Conservation (phyloP, 2,797 vertebrate genomes). For the Pangasius krempfi region DNA sequence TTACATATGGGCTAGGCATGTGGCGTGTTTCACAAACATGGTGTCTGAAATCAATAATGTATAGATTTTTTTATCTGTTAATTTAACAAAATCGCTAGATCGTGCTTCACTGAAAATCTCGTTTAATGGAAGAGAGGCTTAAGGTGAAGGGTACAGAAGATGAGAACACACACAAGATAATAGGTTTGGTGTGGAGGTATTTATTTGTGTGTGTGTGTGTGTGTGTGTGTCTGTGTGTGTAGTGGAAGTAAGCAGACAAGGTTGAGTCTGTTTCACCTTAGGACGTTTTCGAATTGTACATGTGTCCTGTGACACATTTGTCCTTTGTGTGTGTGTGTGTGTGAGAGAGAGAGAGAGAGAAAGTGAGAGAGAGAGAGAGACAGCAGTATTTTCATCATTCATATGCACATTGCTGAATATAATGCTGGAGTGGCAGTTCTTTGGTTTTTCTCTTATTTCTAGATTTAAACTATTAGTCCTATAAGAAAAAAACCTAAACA, state of each 20-base stretch:
- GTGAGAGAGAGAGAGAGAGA: not conserved
- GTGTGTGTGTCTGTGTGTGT: slow-evolving; percentile 25
- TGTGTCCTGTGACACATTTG: slow-evolving; percentile 24
- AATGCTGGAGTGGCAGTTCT: not conserved
- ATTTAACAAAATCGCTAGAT: not conserved
- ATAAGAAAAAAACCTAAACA: not conserved
- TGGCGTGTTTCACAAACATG: not conserved
- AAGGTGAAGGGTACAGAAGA: slow-evolving; percentile 28
- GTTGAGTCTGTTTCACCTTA: slow-evolving; percentile 44
- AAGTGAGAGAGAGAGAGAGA: not conserved
- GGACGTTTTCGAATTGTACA: slow-evolving; percentile 62
- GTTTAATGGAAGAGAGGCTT: slow-evolving; percentile 19
- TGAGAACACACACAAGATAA: slow-evolving; percentile 1
- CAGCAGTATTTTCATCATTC: slow-evolving; percentile 40
- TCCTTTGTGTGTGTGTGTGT: slow-evolving; percentile 33
- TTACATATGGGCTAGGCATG: not conserved
- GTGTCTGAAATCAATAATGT: not conserved
- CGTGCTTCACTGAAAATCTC: not conserved
- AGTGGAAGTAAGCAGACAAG: slow-evolving; percentile 15
- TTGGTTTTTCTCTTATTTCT: not conserved
- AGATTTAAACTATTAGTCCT: not conserved
- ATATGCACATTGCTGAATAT: slow-evolving; percentile 23
- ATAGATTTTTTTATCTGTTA: not conserved
- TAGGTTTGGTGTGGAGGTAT: slow-evolving; percentile 12
- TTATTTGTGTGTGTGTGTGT: slow-evolving; percentile 4